Evolutionary conservation across 1,140 invertebrate genomes (phyloP), one percentile per base, ranked within the genome.

Genomic region (Drosophila prosaltans): DNA sequence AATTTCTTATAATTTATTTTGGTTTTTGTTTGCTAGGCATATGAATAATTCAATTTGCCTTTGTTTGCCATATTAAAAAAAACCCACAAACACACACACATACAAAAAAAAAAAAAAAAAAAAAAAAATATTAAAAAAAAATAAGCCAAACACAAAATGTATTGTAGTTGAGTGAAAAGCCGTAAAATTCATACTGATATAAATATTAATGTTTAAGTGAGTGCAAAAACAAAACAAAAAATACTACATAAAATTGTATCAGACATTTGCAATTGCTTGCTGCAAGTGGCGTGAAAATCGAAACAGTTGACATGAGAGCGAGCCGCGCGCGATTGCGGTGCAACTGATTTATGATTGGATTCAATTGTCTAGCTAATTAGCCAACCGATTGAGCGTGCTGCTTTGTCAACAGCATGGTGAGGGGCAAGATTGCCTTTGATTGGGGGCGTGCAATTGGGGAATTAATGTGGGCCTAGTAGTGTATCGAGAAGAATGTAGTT

Each of bases 1-100:
- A 62, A 69, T 88, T 86, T 86, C 69, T 89, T 88, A 83, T 88
- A 83, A 88, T 88, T 88, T 83, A 88, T 83, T 89, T 89, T 57
- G 77, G 65, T 84, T 84, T 89, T 88, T 89, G 73, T 89, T 90
- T 60, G 73, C 81, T 89, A 66, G 71, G 64, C 74, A 65, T 69
- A 89, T 89, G 84, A 89, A 89, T 89, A 84, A 89, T 89, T 89
- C 84, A 89, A 77, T 67, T 75, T 58, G 65, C 65, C 75, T 86
- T 85, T 79, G 70, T 78, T 72, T 61, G 58, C 60, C 21, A 60
- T 54, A 71, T 58, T 41, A n/a, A 48, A 24, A 51, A 24, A 24
- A 51, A 51, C 16, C 2, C n/a, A 24, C 45, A 48, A 3, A 48
- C 45, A 24, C n/a, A 9, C 21, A 24, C 41, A 43, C 41, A 43